Evolutionary conservation across 2,113 vertebrate species (phyloP).

Genomic region (Nothoprocta pentlandii): DNA sequence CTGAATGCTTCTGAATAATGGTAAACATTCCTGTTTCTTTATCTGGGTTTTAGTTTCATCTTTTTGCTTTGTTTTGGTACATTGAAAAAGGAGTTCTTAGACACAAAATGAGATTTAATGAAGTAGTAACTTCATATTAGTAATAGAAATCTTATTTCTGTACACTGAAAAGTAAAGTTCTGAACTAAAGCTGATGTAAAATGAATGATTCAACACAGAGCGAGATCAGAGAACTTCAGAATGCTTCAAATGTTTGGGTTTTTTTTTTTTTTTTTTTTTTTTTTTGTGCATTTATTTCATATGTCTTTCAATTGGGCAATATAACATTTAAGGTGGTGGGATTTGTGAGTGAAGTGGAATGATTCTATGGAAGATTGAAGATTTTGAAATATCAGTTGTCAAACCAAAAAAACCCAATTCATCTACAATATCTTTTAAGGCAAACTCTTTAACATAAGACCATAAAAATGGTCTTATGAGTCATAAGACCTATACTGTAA

Average conservation of each 20-base stretch:
- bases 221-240: not conserved
- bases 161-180: not conserved
- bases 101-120: not conserved
- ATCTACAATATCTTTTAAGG: not conserved
- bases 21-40: not conserved
- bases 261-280: not conserved
- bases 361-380: not conserved
- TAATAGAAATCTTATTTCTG: not conserved
- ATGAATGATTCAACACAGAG: not conserved
- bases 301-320: not conserved
- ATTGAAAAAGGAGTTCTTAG: not conserved
- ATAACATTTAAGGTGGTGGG: not conserved
- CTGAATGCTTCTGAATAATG: not conserved
- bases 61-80: not conserved
- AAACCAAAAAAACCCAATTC: not conserved
- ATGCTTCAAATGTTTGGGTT: not conserved
- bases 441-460: not conserved
- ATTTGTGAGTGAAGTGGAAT: not conserved
- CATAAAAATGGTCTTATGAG: not conserved
- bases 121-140: not conserved
- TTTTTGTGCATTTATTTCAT: not conserved
- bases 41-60: not conserved
- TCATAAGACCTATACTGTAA: too few species aligned
- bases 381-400: not conserved
- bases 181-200: not conserved